Base-by-base conservation (phyloP, 1,140 invertebrate species). In the Plodia interpunctella region DNA sequence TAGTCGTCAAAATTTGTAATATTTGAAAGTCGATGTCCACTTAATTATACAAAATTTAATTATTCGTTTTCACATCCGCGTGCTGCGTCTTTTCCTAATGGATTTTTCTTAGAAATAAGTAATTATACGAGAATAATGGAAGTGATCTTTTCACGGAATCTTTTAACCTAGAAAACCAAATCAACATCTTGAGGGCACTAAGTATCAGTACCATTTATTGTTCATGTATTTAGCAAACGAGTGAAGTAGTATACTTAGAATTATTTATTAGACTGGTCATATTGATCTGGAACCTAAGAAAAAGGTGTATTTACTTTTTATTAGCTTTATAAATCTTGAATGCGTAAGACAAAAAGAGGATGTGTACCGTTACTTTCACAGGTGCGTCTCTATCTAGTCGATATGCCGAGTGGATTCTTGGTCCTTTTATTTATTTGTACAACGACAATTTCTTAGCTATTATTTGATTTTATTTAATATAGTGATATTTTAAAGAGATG, bases 321-420 rank as follows among this genome's bases (percentile, higher is more conserved):
- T 68, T 63, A 44, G 60, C 56, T 13, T 55, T 59, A 68, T 63
- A 68, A 60, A 66, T 69, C 52, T 32, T 18, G 19, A 4, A 15
- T 52, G n/a, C 54, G 18, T 57, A 63, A 56, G 25, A 66, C 28
- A 62, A 60, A 72, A 68, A 63, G 57, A 52, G 30, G 32, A 54
- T 57, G 9, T 57, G 55, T 55, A 65, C 67, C 65, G 65, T 70
- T 73, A 73, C n/a, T 55, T 30, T 50, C 44, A 60, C 60, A 68
- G 65, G 63, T 68, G 62, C 63, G 44, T 30, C 51, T 19, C 30
- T 61, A 59, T 59, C 49, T 32, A 15, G 17, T 60, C 35, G 56
- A 56, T 35, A 63, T 49, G 32, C 51, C 30, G 30, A 32, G 30
- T 32, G 11, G 4, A 32, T 32, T 32, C 30, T 32, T 11, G 11